Evolutionary conservation across 2,113 vertebrate species (phyloP), one percentile per base, ranked within the genome.

Genomic region (Alces alces): DNA sequence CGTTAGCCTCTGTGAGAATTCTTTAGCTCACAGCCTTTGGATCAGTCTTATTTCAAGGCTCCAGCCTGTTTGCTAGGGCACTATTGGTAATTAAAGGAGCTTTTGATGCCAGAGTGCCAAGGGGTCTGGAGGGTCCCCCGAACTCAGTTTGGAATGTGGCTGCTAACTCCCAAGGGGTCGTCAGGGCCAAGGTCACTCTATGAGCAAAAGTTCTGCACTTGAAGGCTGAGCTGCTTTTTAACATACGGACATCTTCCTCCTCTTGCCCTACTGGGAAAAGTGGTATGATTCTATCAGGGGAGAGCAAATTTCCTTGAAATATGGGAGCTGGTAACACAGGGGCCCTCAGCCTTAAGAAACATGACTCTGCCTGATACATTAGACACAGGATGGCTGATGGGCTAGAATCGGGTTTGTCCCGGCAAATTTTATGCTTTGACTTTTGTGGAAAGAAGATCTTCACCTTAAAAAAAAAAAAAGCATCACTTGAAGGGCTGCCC

Each of bases 21-120:
- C 80, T 93, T 96, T 95, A 93, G 96, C 93, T 85, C 54, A 17
- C 11, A 66, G 98, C 93, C 92, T 89, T 97, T 39, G 89, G 60
- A 95, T 92, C 86, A 93, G 83, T 73, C 96, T 96, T 83, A 91
- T 87, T 92, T 95, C 94, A 97, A 80, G 50, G 73, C 21, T 95
- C n/a, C 30, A 70, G 70, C 90, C 61, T 76, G 39, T 73, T 89
- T 92, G 97, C 97, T 30, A 2, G 61, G 57, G 86, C 36, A 66
- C 73, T 79, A 55, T 36, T 93, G 86, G 73, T 92, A 97, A 96
- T 93, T 89, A 92, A 78, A 90, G 92, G 5, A 60, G 86, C 50
- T 92, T 92, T 52, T 52, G 73, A 84, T 47, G 90, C 73, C 79
- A 89, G 83, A 82, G 86, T 73, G 89, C 84, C 84, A 64, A 82